Conservation (phyloP, 64 coral and sea anemone genomes). For the Pocillopora damicornis region DNA sequence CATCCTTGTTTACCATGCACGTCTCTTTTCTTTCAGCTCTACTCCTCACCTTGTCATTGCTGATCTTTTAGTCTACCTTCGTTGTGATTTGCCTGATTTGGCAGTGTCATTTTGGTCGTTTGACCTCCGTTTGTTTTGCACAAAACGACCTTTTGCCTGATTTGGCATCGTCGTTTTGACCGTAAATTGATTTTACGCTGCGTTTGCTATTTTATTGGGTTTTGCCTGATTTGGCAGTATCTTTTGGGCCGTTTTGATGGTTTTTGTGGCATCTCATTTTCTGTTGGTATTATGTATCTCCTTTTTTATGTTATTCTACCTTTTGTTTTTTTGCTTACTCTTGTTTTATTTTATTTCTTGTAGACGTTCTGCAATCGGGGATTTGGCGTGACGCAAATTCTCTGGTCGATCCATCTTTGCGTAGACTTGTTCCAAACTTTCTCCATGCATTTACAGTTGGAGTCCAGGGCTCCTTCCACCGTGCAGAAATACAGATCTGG, state of each 20-base stretch:
- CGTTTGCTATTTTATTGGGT: slow-evolving; percentile 13
- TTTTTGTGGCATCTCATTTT: neutral
- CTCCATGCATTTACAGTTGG: neutral
- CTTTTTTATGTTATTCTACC: neutral
- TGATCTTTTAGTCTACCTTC: neutral
- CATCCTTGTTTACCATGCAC: too few relatives aligned
- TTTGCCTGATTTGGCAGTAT: slow-evolving; percentile 24
- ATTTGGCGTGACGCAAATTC: neutral
- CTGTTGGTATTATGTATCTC: neutral
- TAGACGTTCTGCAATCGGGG: neutral
- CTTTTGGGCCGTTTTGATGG: neutral
- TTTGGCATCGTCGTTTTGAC: neutral
- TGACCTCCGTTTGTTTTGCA: too few relatives aligned
- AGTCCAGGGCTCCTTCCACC: slow-evolving; percentile 23
- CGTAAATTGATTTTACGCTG: slow-evolving; percentile 9
- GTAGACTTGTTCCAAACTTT: neutral
- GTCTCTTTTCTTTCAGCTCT: too few relatives aligned
- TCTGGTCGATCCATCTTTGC: neutral
- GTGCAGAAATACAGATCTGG: slow-evolving; percentile 46
- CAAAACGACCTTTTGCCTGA: too few relatives aligned
- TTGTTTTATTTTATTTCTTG: neutral
- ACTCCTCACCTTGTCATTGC: too few relatives aligned
- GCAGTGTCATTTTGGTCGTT: too few relatives aligned
- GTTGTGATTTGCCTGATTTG: neutral
- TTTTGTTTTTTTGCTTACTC: neutral